phyloP scores from a whole-genome alignment of 2,113 vertebrate species.

The Rhabdomys dilectus region DNA sequence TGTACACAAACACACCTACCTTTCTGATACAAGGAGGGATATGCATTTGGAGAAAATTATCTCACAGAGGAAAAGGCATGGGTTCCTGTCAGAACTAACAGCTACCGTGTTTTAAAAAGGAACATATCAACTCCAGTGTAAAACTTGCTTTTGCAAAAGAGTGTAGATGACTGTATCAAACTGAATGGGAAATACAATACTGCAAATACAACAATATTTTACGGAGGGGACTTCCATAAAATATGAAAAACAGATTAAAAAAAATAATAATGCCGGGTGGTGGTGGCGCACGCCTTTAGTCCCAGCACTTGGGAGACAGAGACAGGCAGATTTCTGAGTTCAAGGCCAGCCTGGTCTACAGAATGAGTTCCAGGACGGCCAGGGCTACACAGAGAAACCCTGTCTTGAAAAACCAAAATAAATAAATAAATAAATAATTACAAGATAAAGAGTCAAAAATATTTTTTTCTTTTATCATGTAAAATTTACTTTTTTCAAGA shows the following conservation, averaged over 20 bases:
- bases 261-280: not conserved
- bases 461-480: constrained; percentile 4
- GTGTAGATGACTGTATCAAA: not conserved
- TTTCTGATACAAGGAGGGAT: not conserved
- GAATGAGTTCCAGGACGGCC: no score
- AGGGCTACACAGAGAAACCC: no score
- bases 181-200: not conserved
- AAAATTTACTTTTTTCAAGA: not conserved
- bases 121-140: not conserved
- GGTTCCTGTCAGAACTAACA: not conserved
- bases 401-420: no score
- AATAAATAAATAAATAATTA: no score
- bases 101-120: not conserved
- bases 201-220: no score
- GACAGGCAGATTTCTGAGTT: no score
- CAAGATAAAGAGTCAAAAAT: not conserved
- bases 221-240: not conserved
- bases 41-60: not conserved
- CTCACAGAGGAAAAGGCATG: not conserved
- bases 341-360: no score
- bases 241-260: not conserved
- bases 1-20: not conserved
- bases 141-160: not conserved
- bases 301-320: no score
- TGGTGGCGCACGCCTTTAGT: no score